A percentile compares a stretch with the other conserved stretches of the same genome.
phyloP scores from a whole-genome alignment of 2,797 vertebrate species.

The Glossophaga mutica region DNA sequence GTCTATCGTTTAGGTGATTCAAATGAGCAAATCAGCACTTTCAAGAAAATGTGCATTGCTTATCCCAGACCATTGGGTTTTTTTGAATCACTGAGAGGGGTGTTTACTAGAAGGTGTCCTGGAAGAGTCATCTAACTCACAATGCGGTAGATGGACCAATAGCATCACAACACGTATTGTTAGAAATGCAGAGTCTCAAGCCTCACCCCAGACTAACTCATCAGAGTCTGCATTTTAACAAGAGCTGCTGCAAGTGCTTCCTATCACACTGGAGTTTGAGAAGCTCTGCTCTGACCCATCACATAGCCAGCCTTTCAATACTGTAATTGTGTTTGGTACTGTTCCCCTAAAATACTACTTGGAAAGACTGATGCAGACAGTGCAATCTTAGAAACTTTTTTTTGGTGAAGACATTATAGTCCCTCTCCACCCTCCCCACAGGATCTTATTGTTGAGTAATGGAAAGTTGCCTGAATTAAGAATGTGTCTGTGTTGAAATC shows the following conservation, averaged over 20 bases:
- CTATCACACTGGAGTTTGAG: neutral
- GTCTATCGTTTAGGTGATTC: conserved; percentile 59
- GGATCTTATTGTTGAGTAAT: neutral
- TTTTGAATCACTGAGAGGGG: conserved; percentile 37
- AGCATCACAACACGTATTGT: neutral
- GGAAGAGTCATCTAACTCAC: neutral
- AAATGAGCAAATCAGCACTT: conserved; percentile 68
- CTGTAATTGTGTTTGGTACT: neutral
- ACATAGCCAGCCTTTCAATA: neutral
- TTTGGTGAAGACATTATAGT: neutral
- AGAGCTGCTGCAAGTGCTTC: neutral
- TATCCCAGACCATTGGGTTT: conserved; percentile 58
- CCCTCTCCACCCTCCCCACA: neutral
- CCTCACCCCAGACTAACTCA: neutral
- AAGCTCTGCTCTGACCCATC: neutral
- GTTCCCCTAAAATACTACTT: neutral
- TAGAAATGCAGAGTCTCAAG: neutral
- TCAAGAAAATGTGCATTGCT: conserved; percentile 57
- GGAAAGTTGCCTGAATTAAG: conserved; percentile 15
- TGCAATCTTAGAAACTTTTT: neutral
- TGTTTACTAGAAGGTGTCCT: conserved; percentile 60
- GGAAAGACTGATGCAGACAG: neutral
- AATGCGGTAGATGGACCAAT: neutral
- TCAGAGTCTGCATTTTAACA: neutral
- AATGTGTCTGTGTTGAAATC: neutral